Base-by-base conservation (phyloP, 2,888 invertebrate species). In the Plemyria rubiginata region DNA sequence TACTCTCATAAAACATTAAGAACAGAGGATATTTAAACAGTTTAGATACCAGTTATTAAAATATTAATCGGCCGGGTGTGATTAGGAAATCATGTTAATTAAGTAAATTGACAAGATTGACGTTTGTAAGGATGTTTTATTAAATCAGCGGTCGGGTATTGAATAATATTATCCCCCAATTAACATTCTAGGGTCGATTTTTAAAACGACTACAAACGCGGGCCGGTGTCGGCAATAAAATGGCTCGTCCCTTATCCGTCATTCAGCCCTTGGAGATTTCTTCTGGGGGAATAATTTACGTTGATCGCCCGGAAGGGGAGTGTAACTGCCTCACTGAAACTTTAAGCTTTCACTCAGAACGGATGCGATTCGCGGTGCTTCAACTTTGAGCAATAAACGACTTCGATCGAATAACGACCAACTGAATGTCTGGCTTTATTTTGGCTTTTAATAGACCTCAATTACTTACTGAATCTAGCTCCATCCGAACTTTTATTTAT, bases 231-330 rank as follows among this genome's bases (percentile, higher is more conserved):
- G 85, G 90, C 87, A 90, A 90, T 92, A 92, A 90, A 91, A 87
- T 77, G 85, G 84, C 81, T 85, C 87, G 88, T 86, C 92, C 91
- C 90, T 90, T 90, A 91, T 90, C 91, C 88, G 91, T 92, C 92
- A 91, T 90, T 87, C 88, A 86, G 87, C 86, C 92, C 92, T 89
- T 85, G 75, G 91, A 90, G 90, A 90, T 91, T 91, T 90, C 90
- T 91, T 91, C 89, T 87, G 84, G 86, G 86, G 85, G 90, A 90
- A 90, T 92, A 92, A 92, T 92, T 92, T 90, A 92, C 92, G 90
- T 88, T 88, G 92, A 91, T 92, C 92, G 90, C 74, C 82, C 84
- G 80, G 86, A 88, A 87, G 90, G 90, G 90, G 88, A 88, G 86
- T 86, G 89, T 87, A 88, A 91, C 90, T 90, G 90, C 90, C 88